Percentiles rank a stretch among this genome's conserved stretches.
Evolutionary conservation across 2,888 invertebrate species (phyloP).

Genomic region (Clepsis dumicolana): DNA sequence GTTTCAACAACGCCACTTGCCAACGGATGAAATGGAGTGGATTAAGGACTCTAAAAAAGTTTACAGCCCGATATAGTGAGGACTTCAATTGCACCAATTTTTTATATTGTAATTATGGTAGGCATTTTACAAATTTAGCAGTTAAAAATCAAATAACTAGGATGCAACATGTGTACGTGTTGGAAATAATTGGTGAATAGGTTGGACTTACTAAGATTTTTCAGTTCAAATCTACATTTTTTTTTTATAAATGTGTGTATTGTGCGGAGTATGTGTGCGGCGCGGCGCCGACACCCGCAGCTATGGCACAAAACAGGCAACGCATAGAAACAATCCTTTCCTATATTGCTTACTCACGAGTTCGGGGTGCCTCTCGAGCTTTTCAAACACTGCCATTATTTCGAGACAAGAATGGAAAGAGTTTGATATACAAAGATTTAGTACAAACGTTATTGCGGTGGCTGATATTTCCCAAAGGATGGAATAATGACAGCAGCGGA

Average conservation of each 20-base stretch:
- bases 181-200: too few species aligned
- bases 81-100: too few species aligned
- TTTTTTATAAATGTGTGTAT: too few species aligned
- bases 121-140: too few species aligned
- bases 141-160: background rate
- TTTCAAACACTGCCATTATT: background rate
- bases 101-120: too few species aligned
- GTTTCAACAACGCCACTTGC: background rate
- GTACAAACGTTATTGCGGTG: too few species aligned
- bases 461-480: too few species aligned
- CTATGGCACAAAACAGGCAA: slow-evolving; percentile 54
- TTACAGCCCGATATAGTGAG: background rate
- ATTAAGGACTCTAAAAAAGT: background rate
- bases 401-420: background rate
- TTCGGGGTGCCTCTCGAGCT: background rate
- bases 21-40: too few species aligned
- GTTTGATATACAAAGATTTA: too few species aligned
- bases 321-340: slow-evolving; percentile 49
- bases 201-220: background rate
- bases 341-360: slow-evolving; percentile 45
- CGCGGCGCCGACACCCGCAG: slow-evolving; percentile 39
- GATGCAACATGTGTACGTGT: background rate
- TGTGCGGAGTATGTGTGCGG: background rate
- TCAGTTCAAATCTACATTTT: background rate
- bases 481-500: background rate